phyloP scores from a whole-genome alignment of 2,113 vertebrate genomes.

The Hymenochirus boettgeri region DNA sequence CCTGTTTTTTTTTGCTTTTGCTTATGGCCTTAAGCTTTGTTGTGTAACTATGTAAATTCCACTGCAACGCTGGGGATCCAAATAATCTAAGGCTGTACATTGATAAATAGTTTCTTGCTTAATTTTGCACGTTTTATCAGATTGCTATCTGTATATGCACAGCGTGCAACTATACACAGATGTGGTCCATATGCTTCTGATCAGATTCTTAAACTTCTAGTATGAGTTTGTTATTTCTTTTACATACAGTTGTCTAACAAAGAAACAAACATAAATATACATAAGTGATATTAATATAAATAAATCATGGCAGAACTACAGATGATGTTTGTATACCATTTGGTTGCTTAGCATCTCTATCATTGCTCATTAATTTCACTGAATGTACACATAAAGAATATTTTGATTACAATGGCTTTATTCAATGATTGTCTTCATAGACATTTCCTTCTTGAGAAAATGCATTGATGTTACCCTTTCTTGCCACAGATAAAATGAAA shows the following conservation, averaged over 20 bases:
- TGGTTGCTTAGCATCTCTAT: too few relatives aligned
- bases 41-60: neutral
- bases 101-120: neutral
- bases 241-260: slow-evolving; percentile 49
- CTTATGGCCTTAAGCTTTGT: too few relatives aligned
- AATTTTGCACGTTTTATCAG: neutral
- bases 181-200: slow-evolving; percentile 63
- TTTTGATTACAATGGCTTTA: too few relatives aligned
- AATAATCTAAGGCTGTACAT: neutral
- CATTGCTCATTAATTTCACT: too few relatives aligned
- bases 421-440: too few relatives aligned
- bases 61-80: neutral
- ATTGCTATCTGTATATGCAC: neutral
- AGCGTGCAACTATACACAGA: slow-evolving; percentile 47
- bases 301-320: too few relatives aligned
- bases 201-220: slow-evolving; percentile 48
- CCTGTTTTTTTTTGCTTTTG: too few relatives aligned
- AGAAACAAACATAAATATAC: neutral
- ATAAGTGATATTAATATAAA: slow-evolving; percentile 7
- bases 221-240: slow-evolving; percentile 47
- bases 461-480: too few relatives aligned
- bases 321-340: too few relatives aligned
- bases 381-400: too few relatives aligned
- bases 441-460: too few relatives aligned
- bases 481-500: too few relatives aligned